These are phyloP conservation scores for Anastatus disparis DNA, from an alignment of 1,140 invertebrate genomes.

Conservation along the genomic window DNA sequence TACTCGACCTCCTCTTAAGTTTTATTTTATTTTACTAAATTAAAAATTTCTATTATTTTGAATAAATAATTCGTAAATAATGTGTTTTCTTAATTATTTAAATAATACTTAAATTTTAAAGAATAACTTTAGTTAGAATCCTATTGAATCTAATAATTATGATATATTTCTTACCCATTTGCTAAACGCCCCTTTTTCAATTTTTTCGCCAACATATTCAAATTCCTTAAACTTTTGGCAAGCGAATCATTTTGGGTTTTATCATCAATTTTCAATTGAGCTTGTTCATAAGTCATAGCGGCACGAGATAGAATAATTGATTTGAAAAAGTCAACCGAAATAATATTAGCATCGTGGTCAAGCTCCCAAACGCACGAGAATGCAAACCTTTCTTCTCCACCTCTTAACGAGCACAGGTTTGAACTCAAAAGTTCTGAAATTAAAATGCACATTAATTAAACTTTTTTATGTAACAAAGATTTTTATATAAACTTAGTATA, in stretches of 20 bases:
- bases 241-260: slow-evolving; percentile 76
- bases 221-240: slow-evolving; percentile 79
- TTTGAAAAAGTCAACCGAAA: slow-evolving; percentile 87
- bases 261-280: slow-evolving; percentile 93
- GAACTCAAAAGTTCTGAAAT: slow-evolving; percentile 83
- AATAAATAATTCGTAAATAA: too few relatives aligned
- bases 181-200: slow-evolving; percentile 87
- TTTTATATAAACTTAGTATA: too few relatives aligned
- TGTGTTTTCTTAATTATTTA: too few relatives aligned
- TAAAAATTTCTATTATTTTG: too few relatives aligned
- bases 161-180: slow-evolving; percentile 79
- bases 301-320: slow-evolving; percentile 89
- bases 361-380: slow-evolving; percentile 96
- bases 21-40: too few relatives aligned
- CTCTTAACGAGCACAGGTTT: slow-evolving; percentile 91
- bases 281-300: slow-evolving; percentile 95
- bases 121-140: not conserved
- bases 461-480: too few relatives aligned
- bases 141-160: not conserved
- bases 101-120: slow-evolving; percentile 1
- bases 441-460: slow-evolving; percentile 12
- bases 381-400: slow-evolving; percentile 86
- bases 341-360: slow-evolving; percentile 84
- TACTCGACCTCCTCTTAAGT: too few relatives aligned
- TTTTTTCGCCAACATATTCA: slow-evolving; percentile 92